phyloP scores from a whole-genome alignment of 1,140 invertebrate species.

The Mya arenaria region DNA sequence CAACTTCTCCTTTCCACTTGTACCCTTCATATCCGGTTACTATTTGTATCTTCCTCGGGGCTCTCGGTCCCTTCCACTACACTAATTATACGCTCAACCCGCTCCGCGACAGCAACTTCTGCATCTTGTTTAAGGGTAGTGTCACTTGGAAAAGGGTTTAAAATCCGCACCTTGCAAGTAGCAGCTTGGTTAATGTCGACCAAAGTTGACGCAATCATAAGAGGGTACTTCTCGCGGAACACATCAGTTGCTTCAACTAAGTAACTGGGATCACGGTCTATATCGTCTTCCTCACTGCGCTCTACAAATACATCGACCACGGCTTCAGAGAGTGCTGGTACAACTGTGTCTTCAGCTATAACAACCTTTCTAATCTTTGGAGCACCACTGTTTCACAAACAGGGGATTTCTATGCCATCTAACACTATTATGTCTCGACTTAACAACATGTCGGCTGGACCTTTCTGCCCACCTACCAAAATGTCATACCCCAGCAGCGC shows the following conservation, averaged over 20 bases:
- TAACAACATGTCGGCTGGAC: neutral
- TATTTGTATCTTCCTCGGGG: neutral
- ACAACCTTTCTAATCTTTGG: neutral
- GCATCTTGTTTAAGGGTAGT: neutral
- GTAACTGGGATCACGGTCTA: neutral
- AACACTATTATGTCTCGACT: neutral
- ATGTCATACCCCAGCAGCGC: conserved; percentile 21
- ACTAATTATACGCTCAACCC: neutral
- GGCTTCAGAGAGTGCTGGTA: neutral
- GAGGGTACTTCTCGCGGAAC: neutral
- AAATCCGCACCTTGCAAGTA: neutral
- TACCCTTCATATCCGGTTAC: neutral
- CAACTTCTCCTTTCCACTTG: neutral
- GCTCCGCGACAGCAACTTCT: neutral
- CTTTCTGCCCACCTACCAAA: neutral
- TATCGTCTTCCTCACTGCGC: neutral
- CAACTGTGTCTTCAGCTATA: neutral
- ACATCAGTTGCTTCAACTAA: neutral
- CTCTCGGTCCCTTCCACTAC: neutral
- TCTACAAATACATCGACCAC: neutral
- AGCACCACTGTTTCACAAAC: neutral
- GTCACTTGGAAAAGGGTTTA: neutral
- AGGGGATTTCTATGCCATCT: neutral
- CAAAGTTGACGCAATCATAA: neutral
- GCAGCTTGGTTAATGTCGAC: neutral